These are phyloP conservation scores for Cetonia aurata DNA, from an alignment of 2,888 invertebrate genomes.

Conservation along the genomic window DNA sequence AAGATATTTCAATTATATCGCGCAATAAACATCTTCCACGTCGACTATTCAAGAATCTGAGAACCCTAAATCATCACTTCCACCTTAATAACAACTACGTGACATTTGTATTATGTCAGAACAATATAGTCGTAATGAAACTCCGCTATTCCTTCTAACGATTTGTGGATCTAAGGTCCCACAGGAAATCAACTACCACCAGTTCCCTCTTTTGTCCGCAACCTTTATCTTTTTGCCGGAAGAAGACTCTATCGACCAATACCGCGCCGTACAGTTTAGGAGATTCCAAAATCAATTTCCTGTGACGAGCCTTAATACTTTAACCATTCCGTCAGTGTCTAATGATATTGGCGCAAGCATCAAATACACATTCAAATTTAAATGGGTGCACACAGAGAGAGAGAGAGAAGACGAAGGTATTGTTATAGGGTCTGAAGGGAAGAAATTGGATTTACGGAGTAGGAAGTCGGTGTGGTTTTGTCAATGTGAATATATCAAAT, in stretches of 20 bases:
- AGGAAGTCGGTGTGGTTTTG: not conserved
- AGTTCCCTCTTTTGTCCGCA: slow-evolving; percentile 5
- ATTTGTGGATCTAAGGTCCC: slow-evolving; percentile 24
- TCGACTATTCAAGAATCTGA: not conserved
- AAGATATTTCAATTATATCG: too few species aligned
- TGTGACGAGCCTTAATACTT: slow-evolving; percentile 29
- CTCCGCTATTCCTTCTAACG: slow-evolving; percentile 1
- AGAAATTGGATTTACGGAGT: slow-evolving; percentile 33
- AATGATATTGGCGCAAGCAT: slow-evolving; percentile 23
- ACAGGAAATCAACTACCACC: slow-evolving; percentile 25
- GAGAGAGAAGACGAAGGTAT: not conserved
- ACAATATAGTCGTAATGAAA: slow-evolving; percentile 23
- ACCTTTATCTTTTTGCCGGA: slow-evolving; percentile 21
- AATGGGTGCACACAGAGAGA: not conserved
- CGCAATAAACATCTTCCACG: too few species aligned
- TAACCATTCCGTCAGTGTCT: slow-evolving; percentile 24
- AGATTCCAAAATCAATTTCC: slow-evolving; percentile 38
- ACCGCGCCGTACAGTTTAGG: slow-evolving; percentile 18
- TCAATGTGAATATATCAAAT: slow-evolving; percentile 8
- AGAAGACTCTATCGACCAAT: not conserved
- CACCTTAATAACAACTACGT: slow-evolving; percentile 11
- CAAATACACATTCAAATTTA: slow-evolving; percentile 36
- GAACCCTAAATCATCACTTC: slow-evolving; percentile 9
- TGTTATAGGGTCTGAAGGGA: slow-evolving; percentile 24
- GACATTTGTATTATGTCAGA: slow-evolving; percentile 16